Evolutionary conservation across 2,888 invertebrate genomes (phyloP), one percentile per base, ranked within the genome.

Genomic region (Agrochola lota): DNA sequence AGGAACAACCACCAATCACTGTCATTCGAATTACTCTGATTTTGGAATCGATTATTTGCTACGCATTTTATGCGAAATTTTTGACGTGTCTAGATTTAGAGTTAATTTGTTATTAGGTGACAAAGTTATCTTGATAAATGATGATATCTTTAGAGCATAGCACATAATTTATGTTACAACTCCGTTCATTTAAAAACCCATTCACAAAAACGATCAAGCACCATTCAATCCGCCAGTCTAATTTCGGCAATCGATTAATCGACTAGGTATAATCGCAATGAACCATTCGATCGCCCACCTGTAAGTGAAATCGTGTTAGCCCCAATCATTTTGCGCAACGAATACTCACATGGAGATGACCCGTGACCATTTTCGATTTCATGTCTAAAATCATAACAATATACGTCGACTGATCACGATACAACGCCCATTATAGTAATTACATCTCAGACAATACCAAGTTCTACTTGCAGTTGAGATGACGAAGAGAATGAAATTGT

Each of bases 351-450:
- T 92, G 91, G 86, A 90, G 93, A 93, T 94, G 95, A 95, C 95
- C 95, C 94, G 93, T 90, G 94, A 95, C 93, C 92, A 92, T 95
- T 95, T 94, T 93, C 93, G 94, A 95, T 94, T 95, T 94, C 95
- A 95, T 94, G 95, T 94, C 93, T 94, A 92, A 95, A 95, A 95
- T 94, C 94, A 93, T 95, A 95, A 95, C 95, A 94, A 95, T 94
- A 93, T 94, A 93, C 93, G 91, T 88, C 87, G 91, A 92, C 90
- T 92, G 94, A 94, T 94, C 95, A 95, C 94, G 95, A 95, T 94
- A 93, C 91, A 91, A 87, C 91, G 91, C 90, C 93, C 94, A 95
- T 95, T 94, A 95, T 91, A 93, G 94, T 95, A 95, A 96, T 96
- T 95, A 95, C 93, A 92, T 92, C 89, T 92, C 90, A 90, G 89